Evolutionary conservation across 2,113 vertebrate species (phyloP).

Genomic region (Hucho hucho): DNA sequence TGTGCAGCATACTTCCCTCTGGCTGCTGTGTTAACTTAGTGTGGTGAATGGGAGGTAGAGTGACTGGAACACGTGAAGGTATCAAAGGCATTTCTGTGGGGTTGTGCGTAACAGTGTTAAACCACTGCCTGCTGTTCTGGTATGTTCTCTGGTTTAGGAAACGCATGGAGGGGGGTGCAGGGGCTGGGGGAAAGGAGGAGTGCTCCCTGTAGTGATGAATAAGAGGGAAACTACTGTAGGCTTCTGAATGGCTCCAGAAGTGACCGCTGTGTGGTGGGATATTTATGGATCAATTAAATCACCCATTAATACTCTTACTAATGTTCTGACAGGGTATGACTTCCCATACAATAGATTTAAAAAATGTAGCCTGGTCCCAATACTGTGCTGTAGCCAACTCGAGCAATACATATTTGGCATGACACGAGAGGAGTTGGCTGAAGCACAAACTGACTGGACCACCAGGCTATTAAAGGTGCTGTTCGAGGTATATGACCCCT

Average conservation of each 20-base stretch:
- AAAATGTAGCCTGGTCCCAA: too few species aligned
- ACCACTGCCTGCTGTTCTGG: constrained; percentile 71
- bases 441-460: too few species aligned
- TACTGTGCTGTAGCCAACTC: too few species aligned
- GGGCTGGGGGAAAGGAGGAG: constrained; percentile 38
- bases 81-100: constrained; percentile 74
- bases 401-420: too few species aligned
- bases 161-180: constrained; percentile 37
- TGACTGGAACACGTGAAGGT: constrained; percentile 63
- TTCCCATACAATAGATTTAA: too few species aligned
- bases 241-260: constrained; percentile 15
- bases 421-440: too few species aligned
- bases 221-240: constrained; percentile 41
- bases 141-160: constrained; percentile 68
- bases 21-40: constrained; percentile 62
- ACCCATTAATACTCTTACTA: not conserved
- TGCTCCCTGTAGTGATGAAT: constrained; percentile 38
- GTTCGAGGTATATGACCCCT: too few species aligned
- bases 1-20: constrained; percentile 29
- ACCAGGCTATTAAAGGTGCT: too few species aligned
- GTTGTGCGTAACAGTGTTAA: constrained; percentile 63
- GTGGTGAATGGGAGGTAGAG: constrained; percentile 39
- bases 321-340: not conserved
- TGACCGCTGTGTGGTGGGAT: not conserved
- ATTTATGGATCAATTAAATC: constrained; percentile 11